Evolutionary conservation across 2,888 invertebrate species (phyloP).

Genomic region (Cecidostiba fungosa): DNA sequence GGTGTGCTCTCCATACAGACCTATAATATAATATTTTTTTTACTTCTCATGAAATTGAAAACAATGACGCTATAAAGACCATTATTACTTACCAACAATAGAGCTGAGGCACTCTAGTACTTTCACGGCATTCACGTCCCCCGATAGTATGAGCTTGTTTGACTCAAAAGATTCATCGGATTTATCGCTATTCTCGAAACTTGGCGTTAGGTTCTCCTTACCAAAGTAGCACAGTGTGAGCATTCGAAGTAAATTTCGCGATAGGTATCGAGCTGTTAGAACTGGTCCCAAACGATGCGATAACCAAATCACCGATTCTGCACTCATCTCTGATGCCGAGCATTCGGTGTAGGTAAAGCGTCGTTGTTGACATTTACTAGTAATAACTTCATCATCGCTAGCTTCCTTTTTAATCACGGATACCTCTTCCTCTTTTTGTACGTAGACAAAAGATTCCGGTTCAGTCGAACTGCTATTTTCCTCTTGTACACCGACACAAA

Average conservation of each 20-base stretch:
- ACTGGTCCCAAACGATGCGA: conserved; percentile 97
- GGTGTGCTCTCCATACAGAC: conserved; percentile 93
- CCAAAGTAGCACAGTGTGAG: conserved; percentile 96
- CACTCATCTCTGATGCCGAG: conserved; percentile 92
- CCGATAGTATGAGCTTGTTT: conserved; percentile 85
- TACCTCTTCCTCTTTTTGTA: conserved; percentile 51
- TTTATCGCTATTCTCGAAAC: conserved; percentile 67
- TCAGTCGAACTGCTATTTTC: conserved; percentile 47
- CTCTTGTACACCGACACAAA: conserved; percentile 28
- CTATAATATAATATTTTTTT: conserved; percentile 78
- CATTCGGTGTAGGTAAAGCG: conserved; percentile 71
- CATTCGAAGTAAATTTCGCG: conserved; percentile 95
- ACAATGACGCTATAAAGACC: background rate
- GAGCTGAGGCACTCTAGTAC: conserved; percentile 95
- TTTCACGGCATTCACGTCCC: conserved; percentile 91
- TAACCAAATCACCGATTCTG: conserved; percentile 94
- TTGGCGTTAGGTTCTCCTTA: conserved; percentile 86
- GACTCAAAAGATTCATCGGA: conserved; percentile 83
- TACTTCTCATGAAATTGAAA: background rate
- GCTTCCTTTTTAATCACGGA: conserved; percentile 53
- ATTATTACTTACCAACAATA: conserved; percentile 82
- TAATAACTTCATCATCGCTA: conserved; percentile 26
- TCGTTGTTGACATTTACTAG: conserved; percentile 24
- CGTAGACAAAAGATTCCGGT: conserved; percentile 54
- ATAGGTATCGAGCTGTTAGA: conserved; percentile 93